Conservation (phyloP, 2,888 invertebrate genomes). For the Philereme transversata region DNA sequence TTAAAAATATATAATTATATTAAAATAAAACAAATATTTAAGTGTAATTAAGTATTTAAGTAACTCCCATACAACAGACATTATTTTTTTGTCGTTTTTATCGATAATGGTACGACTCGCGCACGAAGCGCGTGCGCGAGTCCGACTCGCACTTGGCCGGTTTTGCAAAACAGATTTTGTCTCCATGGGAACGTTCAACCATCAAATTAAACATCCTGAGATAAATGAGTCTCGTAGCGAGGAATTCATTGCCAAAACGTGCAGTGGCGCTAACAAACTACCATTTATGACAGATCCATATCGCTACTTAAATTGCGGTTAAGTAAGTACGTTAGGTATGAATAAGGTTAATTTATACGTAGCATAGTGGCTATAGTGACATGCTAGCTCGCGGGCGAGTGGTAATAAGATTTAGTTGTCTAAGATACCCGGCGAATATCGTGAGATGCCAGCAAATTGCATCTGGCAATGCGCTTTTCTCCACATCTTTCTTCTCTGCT, state of each 20-base stretch:
- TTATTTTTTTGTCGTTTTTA: too few relatives aligned
- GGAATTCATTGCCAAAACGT: slow-evolving; percentile 39
- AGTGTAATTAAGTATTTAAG: too few relatives aligned
- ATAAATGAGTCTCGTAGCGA: slow-evolving; percentile 12
- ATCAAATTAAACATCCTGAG: slow-evolving; percentile 11
- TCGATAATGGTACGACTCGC: too few relatives aligned
- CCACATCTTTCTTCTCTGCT: too few relatives aligned
- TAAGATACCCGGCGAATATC: neutral
- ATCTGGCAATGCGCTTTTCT: too few relatives aligned
- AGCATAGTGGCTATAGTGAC: neutral
- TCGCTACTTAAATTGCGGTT: slow-evolving; percentile 25
- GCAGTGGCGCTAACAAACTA: slow-evolving; percentile 33
- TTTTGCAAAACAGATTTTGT: slow-evolving; percentile 15
- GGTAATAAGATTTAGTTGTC: neutral
- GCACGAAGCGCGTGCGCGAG: too few relatives aligned
- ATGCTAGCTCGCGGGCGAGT: neutral
- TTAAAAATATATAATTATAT: too few relatives aligned
- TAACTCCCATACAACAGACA: too few relatives aligned
- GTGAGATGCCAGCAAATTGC: too few relatives aligned
- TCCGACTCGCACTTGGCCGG: too few relatives aligned
- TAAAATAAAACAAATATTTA: too few relatives aligned
- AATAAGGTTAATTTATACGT: slow-evolving; percentile 5
- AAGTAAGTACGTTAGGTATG: slow-evolving; percentile 9
- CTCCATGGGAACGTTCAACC: slow-evolving; percentile 19
- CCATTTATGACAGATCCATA: slow-evolving; percentile 28